Conservation (phyloP, 1,140 invertebrate species). For the Brachionus plicatilis region DNA sequence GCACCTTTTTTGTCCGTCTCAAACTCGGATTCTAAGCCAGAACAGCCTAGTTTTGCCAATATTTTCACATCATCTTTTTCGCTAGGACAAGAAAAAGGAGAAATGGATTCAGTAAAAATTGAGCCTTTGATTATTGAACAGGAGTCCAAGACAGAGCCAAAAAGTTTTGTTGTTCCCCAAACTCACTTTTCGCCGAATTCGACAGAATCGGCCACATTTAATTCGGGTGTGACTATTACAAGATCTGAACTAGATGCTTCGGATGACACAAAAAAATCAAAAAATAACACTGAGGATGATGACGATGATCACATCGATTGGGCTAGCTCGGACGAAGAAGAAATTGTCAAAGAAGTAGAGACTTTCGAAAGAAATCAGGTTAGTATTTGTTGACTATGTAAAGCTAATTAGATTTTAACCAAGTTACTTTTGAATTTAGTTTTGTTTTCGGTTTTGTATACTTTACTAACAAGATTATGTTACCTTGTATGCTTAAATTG, state of each 20-base stretch:
- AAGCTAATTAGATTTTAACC: not conserved
- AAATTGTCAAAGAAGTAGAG: conserved; percentile 37
- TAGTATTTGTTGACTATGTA: not conserved
- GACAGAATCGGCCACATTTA: not conserved
- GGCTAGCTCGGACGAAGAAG: conserved; percentile 31
- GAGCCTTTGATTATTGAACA: not conserved
- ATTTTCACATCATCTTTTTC: conserved; percentile 4
- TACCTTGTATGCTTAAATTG: not conserved
- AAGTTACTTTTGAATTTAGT: conserved; percentile 14
- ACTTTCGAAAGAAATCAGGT: conserved; percentile 38
- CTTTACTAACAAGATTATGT: not conserved
- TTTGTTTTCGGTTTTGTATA: conserved; percentile 28
- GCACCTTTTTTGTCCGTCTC: not conserved
- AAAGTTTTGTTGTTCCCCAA: not conserved
- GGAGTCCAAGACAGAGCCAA: not conserved
- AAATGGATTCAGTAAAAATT: not conserved
- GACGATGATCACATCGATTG: conserved; percentile 37
- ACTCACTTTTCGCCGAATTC: not conserved
- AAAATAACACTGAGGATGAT: not conserved
- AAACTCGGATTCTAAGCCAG: not conserved
- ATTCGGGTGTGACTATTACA: not conserved
- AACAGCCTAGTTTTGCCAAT: conserved; percentile 33
- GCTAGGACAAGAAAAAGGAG: not conserved
- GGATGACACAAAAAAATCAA: not conserved
- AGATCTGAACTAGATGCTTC: not conserved